Conservation (phyloP, 2,797 vertebrate species). For the Acrocephalus scirpaceus region DNA sequence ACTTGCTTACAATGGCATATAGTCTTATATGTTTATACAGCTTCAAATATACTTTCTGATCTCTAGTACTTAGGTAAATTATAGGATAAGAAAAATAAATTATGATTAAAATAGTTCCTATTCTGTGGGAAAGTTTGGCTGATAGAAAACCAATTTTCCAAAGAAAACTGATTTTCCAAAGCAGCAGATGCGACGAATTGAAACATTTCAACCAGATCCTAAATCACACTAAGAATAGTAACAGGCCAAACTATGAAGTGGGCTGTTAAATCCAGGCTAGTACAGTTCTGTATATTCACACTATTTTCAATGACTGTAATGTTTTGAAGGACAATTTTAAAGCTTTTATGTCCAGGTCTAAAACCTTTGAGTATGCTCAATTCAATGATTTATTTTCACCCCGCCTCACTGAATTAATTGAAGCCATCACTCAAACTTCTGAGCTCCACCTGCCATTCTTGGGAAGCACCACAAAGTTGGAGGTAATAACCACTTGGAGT, state of each 20-base stretch:
- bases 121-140: background rate
- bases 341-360: background rate
- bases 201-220: background rate
- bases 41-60: background rate
- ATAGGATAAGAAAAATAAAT: background rate
- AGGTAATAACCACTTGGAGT: background rate
- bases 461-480: accelerated
- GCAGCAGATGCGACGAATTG: background rate
- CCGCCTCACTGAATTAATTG: background rate
- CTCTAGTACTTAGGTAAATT: background rate
- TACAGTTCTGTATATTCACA: background rate
- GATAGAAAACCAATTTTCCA: background rate
- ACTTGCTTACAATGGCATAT: background rate
- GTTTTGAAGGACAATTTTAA: background rate
- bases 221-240: background rate
- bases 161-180: background rate
- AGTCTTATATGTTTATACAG: background rate
- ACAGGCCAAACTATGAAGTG: background rate
- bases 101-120: background rate
- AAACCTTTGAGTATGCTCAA: background rate
- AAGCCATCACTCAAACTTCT: background rate
- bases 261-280: background rate
- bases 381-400: background rate
- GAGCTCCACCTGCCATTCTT: background rate
- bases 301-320: background rate